These are phyloP conservation scores for Synanthedon vespiformis DNA, from an alignment of 2,888 invertebrate species.

Conservation along the genomic window DNA sequence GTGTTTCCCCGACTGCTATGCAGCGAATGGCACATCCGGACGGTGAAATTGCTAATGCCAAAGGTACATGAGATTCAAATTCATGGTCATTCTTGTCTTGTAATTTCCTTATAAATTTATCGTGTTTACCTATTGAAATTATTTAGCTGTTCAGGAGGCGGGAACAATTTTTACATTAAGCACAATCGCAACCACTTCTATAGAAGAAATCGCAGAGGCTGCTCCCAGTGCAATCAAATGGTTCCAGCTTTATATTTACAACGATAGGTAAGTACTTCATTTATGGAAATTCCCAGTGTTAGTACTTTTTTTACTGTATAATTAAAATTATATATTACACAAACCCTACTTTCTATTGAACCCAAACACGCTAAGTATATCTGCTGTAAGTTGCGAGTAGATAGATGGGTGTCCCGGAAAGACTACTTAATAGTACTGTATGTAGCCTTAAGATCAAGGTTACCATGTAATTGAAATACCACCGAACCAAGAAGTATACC, in stretches of 20 bases:
- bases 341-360: too few species aligned
- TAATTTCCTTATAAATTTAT: background rate
- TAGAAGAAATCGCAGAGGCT: constrained; percentile 86
- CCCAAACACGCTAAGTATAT: too few species aligned
- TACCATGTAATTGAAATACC: too few species aligned
- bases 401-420: too few species aligned
- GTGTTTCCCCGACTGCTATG: constrained; percentile 91
- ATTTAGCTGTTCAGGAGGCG: constrained; percentile 79
- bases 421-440: too few species aligned
- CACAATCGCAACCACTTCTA: constrained; percentile 86
- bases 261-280: constrained; percentile 72
- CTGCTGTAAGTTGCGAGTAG: too few species aligned
- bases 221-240: constrained; percentile 84
- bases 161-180: constrained; percentile 85
- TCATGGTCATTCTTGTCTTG: background rate
- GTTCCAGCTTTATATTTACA: constrained; percentile 94
- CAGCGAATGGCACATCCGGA: constrained; percentile 91
- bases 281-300: background rate
- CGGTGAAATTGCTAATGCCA: constrained; percentile 86
- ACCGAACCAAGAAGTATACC: too few species aligned
- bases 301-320: background rate
- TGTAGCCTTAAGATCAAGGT: too few species aligned
- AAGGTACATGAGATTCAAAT: constrained; percentile 60
- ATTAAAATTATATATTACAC: too few species aligned
- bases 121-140: background rate